phyloP scores from a whole-genome alignment of 2,888 invertebrate species.

The Rapana venosa region DNA sequence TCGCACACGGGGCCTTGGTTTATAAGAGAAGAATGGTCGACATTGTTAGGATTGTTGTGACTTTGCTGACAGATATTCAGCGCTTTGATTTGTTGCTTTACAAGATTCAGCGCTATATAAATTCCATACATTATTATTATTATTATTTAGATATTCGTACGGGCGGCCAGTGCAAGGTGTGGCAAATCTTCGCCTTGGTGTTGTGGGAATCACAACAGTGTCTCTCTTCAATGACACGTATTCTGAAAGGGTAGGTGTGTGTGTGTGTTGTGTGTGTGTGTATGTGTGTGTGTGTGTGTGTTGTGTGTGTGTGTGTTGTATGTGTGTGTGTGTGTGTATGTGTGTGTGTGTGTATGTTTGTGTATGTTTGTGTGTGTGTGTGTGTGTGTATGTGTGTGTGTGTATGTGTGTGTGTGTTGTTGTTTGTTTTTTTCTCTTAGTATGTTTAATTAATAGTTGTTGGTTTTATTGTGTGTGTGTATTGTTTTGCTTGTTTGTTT shows the following conservation, averaged over 20 bases:
- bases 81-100: too few species aligned
- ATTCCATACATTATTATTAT: too few species aligned
- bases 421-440: neutral
- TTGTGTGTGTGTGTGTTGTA: neutral
- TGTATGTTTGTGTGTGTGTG: neutral
- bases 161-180: slow-evolving; percentile 37
- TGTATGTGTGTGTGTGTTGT: neutral
- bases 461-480: too few species aligned
- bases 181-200: slow-evolving; percentile 41
- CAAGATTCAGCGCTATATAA: too few species aligned
- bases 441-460: too few species aligned
- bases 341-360: neutral
- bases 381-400: neutral
- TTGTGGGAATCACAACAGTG: neutral
- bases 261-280: neutral
- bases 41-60: too few species aligned
- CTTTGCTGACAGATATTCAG: too few species aligned
- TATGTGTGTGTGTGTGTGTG: neutral
- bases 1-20: too few species aligned
- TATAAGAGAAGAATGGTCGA: too few species aligned
- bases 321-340: neutral
- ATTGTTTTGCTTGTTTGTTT: too few species aligned
- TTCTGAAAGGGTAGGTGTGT: neutral
- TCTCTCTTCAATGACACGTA: neutral
- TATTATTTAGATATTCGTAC: slow-evolving; percentile 49